Evolutionary conservation across 35 echinoderm and acorn worm species (phyloP), one percentile per base, ranked within the genome.

Genomic region (Lytechinus pictus): DNA sequence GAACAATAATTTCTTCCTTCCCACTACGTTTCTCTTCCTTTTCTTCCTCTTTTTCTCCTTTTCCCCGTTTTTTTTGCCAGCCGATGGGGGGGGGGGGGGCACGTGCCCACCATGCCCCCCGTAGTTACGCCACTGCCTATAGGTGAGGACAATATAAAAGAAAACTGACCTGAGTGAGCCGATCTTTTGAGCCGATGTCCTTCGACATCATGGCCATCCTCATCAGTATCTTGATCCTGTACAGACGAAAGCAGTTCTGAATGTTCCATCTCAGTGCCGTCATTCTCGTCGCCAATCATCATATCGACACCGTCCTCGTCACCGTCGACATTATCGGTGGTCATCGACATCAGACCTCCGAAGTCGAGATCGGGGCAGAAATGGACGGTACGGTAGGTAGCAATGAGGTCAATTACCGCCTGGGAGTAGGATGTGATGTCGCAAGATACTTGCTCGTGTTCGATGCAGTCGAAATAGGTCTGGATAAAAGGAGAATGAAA

Each of bases 301-400:
- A 90, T 54, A 90, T 90, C 88, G 9, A 12, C 88, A 90, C 11
- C 87, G 13, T 33, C 52, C 3, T 53, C 87, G 52, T 89, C 9
- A 54, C 54, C 92, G 92, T 55, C 92, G 9, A 3, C 29, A n/a
- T 24, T 24, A 24, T n/a, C 8, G 92, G 19, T 55, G 5, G 92
- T 33, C 53, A 93, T 54, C 53, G 92, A 93, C 29, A 93, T 33
- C 27, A 93, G 52, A 24, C 53, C 53, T 3, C n/a, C 92, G 92
- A 57, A 57, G 55, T 93, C 54, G 92, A 93, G 92, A 57, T 93
- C 92, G 54, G 92, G 92, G 24, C 92, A 93, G 92, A 93, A 93
- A 24, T 93, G 92, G 27, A 57, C 52, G 92, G 92, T 93, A 6
- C 54, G 92, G 92, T 93, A 93, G 54, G 52, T 93, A 4, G 55